Evolutionary conservation across 2,797 vertebrate species (phyloP).

Genomic region (Danio jaintianensis): DNA sequence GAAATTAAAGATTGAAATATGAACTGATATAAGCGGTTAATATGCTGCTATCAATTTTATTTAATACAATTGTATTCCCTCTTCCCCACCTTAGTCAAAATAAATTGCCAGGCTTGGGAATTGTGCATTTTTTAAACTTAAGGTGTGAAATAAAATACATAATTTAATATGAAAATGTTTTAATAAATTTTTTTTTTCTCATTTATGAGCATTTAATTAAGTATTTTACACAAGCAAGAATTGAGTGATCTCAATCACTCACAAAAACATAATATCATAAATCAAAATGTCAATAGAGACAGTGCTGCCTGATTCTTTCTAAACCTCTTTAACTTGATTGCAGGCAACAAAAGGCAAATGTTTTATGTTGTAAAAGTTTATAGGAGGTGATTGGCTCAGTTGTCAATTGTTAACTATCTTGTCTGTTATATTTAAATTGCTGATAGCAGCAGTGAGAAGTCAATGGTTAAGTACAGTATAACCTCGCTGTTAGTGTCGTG

Average conservation of each 20-base stretch:
- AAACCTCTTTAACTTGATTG: slow-evolving; percentile 23
- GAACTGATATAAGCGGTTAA: slow-evolving; percentile 14
- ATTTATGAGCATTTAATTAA: neutral
- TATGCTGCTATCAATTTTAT: neutral
- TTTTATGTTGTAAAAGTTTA: slow-evolving; percentile 35
- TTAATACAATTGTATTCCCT: neutral
- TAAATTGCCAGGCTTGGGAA: neutral
- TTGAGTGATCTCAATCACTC: neutral
- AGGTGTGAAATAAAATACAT: slow-evolving; percentile 4
- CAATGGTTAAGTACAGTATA: slow-evolving; percentile 45
- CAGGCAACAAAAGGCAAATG: slow-evolving; percentile 12
- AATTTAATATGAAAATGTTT: neutral
- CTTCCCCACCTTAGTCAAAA: neutral
- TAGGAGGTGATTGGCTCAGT: neutral
- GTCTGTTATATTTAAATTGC: slow-evolving; percentile 11
- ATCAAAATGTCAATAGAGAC: neutral
- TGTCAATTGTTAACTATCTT: slow-evolving; percentile 45
- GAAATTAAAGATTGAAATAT: neutral
- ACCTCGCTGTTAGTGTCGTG: slow-evolving; percentile 24
- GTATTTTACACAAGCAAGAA: neutral
- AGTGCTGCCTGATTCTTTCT: slow-evolving; percentile 5
- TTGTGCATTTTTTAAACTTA: no score
- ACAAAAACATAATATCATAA: slow-evolving; percentile 13
- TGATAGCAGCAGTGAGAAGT: slow-evolving; percentile 12
- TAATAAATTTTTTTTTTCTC: neutral